Evolutionary conservation across 2,888 invertebrate species (phyloP).

Genomic region (Andricus curvator): DNA sequence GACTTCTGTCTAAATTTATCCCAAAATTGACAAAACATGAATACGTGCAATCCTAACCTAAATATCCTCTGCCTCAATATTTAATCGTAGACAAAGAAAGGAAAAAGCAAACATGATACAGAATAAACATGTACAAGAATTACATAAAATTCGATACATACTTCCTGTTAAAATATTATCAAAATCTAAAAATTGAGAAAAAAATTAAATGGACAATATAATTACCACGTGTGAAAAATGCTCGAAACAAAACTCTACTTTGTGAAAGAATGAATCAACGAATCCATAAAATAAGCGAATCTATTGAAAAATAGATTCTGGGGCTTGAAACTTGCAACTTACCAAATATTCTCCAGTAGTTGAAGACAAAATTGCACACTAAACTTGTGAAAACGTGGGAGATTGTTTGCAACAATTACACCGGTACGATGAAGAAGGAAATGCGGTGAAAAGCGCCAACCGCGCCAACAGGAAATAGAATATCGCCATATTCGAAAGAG

Average conservation of each 20-base stretch:
- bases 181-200: not conserved
- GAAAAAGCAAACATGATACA: not conserved
- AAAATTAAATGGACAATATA: not conserved
- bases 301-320: not conserved
- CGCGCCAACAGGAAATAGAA: slow-evolving; percentile 16
- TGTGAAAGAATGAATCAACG: not conserved
- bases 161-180: not conserved
- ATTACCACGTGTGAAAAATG: slow-evolving; percentile 21
- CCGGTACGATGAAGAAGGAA: slow-evolving; percentile 24
- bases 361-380: not conserved
- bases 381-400: not conserved
- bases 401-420: not conserved
- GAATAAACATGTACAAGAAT: not conserved
- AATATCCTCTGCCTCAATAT: not conserved
- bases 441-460: not conserved
- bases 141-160: not conserved
- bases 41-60: not conserved
- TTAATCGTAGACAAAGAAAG: not conserved
- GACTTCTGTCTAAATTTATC: not conserved
- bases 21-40: not conserved
- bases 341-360: slow-evolving; percentile 3
- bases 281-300: not conserved
- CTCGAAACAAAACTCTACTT: not conserved
- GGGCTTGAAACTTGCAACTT: not conserved
- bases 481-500: not conserved